phyloP scores from a whole-genome alignment of 2,888 invertebrate species.

The Thumatha senex region DNA sequence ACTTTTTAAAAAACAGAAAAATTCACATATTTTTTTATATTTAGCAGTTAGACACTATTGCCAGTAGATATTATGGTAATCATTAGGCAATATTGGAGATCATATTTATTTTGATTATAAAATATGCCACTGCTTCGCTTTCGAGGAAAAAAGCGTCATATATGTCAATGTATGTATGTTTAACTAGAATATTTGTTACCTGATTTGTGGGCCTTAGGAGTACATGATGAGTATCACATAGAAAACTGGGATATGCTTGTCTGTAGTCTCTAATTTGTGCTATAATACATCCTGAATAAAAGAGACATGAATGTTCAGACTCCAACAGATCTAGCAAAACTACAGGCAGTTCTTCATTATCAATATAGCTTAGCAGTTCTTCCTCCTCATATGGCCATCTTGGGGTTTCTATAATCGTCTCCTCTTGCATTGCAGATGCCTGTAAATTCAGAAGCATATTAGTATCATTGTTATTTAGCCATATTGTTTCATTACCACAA shows the following conservation, averaged over 20 bases:
- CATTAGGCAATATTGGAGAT: too few species aligned
- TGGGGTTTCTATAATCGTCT: constrained; percentile 89
- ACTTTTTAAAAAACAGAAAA: too few species aligned
- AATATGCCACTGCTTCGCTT: too few species aligned
- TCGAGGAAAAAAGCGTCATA: too few species aligned
- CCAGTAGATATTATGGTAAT: too few species aligned
- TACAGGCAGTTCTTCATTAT: constrained; percentile 95
- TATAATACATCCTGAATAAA: constrained; percentile 96
- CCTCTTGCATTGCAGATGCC: constrained; percentile 75
- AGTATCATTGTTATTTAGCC: neutral
- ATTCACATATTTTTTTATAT: too few species aligned
- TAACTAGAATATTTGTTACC: constrained; percentile 77
- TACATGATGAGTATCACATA: constrained; percentile 93
- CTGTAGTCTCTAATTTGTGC: constrained; percentile 95
- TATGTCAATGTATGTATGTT: too few species aligned
- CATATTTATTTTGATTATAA: too few species aligned
- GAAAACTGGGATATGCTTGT: constrained; percentile 89
- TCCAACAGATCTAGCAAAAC: constrained; percentile 93
- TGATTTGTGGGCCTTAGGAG: constrained; percentile 94
- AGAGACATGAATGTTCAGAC: constrained; percentile 91
- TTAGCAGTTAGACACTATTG: too few species aligned
- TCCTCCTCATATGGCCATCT: constrained; percentile 96
- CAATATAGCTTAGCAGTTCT: constrained; percentile 92
- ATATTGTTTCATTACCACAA: neutral
- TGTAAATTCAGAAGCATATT: constrained; percentile 17